Base-by-base conservation (phyloP, 2,113 vertebrate genomes). In the Anguilla japonica region DNA sequence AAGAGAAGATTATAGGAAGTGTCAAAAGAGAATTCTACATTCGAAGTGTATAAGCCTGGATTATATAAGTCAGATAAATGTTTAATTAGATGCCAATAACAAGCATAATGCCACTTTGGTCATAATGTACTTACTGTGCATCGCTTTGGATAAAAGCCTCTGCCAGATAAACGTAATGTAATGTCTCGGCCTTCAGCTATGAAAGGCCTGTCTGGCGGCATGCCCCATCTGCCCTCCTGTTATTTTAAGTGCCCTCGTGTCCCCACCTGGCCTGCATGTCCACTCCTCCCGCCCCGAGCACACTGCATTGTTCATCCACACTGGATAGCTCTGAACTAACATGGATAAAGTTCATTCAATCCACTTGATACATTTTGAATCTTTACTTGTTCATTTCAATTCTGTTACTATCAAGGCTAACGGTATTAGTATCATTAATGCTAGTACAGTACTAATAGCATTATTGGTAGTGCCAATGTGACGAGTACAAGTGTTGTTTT, bases 51-150 rank as follows among this genome's bases (percentile, higher is more conserved):
- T 87, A 83, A 87, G 46, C 67, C 82, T 79, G 82, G 86, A 83
- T 87, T 87, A 87, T 57, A 83, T 75, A 26, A 78, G 34, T 57
- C 86, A 71, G 86, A 78, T 83, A 83, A 87, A 41, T 86, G 2
- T 80, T 86, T 67, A 67, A 86, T 82, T 86, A 86, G 40, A 22
- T 41, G 46, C 78, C 50, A 60, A 60, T 86, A 86, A 86, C 22
- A 40, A 80, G 50, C 20, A 11, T 79, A 57, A 81, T 86, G 50
- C 46, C 71, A 13, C 18, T 9, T 43, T 79, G 67, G 83, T 16
- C 71, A n/a, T 41, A 34, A 34, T 34, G 34, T 34, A 34, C 34
- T 34, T 34, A 34, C 1, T 34, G 34, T 34, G 34, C 34, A 34
- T 34, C 34, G 34, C 34, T 34, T 34, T 34, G 34, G 34, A 34